Conservation (phyloP, 2,888 invertebrate species). For the Venusia cambrica region DNA sequence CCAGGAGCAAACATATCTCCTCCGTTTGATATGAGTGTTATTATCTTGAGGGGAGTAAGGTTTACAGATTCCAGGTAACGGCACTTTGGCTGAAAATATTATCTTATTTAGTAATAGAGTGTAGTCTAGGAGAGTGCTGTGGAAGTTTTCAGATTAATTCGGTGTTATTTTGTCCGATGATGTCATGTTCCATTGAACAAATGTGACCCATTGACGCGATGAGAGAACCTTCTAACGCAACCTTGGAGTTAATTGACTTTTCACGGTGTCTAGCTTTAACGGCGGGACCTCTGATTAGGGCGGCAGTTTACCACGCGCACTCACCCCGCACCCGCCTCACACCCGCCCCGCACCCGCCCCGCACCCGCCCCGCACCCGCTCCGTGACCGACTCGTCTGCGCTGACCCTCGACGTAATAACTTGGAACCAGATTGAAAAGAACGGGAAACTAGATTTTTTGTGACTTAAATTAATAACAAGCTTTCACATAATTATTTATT, state of each 20-base stretch:
- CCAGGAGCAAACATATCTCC: too few relatives aligned
- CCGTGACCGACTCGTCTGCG: slow-evolving; percentile 4
- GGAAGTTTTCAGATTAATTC: too few relatives aligned
- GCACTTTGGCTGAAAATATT: too few relatives aligned
- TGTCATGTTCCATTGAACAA: slow-evolving; percentile 17
- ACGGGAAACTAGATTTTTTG: too few relatives aligned
- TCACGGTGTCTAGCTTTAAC: slow-evolving; percentile 37
- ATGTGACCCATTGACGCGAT: slow-evolving; percentile 17
- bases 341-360: slow-evolving; percentile 4
- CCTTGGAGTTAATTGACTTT: slow-evolving; percentile 37
- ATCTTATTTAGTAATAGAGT: too few relatives aligned
- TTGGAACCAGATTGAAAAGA: slow-evolving; percentile 4
- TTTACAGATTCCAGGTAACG: too few relatives aligned
- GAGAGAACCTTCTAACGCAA: slow-evolving; percentile 19
- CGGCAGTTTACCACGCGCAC: slow-evolving; percentile 35
- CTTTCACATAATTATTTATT: too few relatives aligned
- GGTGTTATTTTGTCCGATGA: too few relatives aligned
- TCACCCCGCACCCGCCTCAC: slow-evolving; percentile 9
- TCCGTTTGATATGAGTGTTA: too few relatives aligned
- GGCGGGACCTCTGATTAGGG: slow-evolving; percentile 33
- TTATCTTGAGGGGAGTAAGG: too few relatives aligned
- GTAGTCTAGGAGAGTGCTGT: too few relatives aligned
- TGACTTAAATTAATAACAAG: too few relatives aligned
- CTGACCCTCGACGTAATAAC: slow-evolving; percentile 7
- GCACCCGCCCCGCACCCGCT: slow-evolving; percentile 3